Conservation (phyloP, 1,140 invertebrate genomes). For the Drosophila repletoides region DNA sequence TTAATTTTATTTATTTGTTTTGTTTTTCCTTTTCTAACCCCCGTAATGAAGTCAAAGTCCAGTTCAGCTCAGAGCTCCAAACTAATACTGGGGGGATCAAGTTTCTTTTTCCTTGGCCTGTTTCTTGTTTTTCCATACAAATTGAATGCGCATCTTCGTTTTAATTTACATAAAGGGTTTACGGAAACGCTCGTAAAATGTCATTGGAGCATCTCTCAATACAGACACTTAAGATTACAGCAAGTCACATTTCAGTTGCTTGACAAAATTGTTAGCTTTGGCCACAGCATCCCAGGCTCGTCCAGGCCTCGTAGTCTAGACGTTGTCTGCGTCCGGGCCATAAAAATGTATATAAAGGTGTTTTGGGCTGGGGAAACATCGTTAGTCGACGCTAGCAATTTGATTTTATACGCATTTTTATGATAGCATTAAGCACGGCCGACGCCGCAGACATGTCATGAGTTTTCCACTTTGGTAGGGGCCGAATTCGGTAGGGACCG, state of each 20-base stretch:
- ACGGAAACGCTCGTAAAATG: slow-evolving; percentile 51
- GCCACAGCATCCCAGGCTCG: background rate
- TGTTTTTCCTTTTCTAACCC: background rate
- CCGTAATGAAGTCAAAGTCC: slow-evolving; percentile 21
- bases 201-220: slow-evolving; percentile 32
- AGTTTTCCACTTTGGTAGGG: background rate
- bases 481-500: too few relatives aligned
- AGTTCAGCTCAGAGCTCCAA: slow-evolving; percentile 1
- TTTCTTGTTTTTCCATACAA: slow-evolving; percentile 18
- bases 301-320: slow-evolving; percentile 40
- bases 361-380: background rate
- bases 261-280: slow-evolving; percentile 11
- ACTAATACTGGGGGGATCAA: slow-evolving; percentile 17
- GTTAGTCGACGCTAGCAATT: slow-evolving; percentile 33
- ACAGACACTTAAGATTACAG: slow-evolving; percentile 48
- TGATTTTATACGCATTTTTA: slow-evolving; percentile 60
- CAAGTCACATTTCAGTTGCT: slow-evolving; percentile 27
- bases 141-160: slow-evolving; percentile 50
- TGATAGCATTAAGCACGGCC: slow-evolving; percentile 40
- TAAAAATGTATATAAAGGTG: slow-evolving; percentile 55
- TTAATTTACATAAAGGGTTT: slow-evolving; percentile 63
- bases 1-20: slow-evolving; percentile 43
- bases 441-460: slow-evolving; percentile 26
- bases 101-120: background rate
- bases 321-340: slow-evolving; percentile 46